phyloP scores from a whole-genome alignment of 2,888 invertebrate genomes.

The Microctonus aethiopoides region DNA sequence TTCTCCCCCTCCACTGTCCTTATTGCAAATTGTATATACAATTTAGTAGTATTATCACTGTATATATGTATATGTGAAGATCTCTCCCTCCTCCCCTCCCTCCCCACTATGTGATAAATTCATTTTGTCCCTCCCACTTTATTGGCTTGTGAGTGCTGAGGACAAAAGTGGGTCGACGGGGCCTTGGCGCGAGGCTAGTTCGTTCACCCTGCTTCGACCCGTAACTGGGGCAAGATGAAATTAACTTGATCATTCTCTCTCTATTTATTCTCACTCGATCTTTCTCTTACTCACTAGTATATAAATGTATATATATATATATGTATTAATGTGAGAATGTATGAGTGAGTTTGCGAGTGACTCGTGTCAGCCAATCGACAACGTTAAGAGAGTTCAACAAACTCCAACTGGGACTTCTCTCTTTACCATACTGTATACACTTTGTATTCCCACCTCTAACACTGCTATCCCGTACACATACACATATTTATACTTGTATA shows the following conservation, averaged over 20 bases:
- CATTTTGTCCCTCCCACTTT: conserved; percentile 23
- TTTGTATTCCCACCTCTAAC: conserved; percentile 28
- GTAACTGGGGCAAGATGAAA: conserved; percentile 76
- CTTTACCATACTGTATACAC: conserved; percentile 38
- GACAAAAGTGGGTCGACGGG: conserved; percentile 65
- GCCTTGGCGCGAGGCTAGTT: conserved; percentile 71
- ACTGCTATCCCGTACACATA: conserved; percentile 55
- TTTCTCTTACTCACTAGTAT: conserved; percentile 31
- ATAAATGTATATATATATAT: neutral
- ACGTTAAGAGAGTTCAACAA: conserved; percentile 62
- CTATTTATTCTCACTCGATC: conserved; percentile 36
- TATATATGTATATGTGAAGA: conserved; percentile 12
- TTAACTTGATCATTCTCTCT: conserved; percentile 66
- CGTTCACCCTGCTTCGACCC: conserved; percentile 71
- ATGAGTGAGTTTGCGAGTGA: conserved; percentile 38
- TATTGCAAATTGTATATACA: neutral
- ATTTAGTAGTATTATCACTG: too few species aligned
- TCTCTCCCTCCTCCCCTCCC: too few species aligned
- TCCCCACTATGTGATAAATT: neutral
- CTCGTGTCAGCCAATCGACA: conserved; percentile 60
- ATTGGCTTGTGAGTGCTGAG: conserved; percentile 39
- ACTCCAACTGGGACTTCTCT: conserved; percentile 63
- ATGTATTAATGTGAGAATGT: conserved; percentile 1
- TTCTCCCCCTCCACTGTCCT: conserved; percentile 28
- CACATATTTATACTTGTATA: conserved; percentile 16